Base-by-base conservation (phyloP, 2,797 vertebrate genomes). In the Coregonus sp. region DNA sequence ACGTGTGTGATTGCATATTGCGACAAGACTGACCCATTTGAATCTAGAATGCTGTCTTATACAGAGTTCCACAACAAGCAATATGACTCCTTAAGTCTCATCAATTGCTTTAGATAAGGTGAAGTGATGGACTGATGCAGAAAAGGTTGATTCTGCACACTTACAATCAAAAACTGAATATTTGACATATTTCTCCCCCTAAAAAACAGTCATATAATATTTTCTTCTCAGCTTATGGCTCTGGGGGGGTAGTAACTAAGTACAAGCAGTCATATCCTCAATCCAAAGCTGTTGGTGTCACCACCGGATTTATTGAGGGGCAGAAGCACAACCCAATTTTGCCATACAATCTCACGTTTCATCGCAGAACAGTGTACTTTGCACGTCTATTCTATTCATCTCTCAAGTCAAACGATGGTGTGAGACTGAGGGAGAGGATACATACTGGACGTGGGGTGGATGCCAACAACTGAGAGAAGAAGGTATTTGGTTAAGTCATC, bases 1-100 rank as follows among this genome's bases (percentile, higher is more conserved):
- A 0, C 4, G 35, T 52, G 73, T 81, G 70, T 59, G 56, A 89
- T 78, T 90, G 89, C 87, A 77, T 91, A 91, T 91, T 94, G 92
- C 89, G 88, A 92, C 92, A 94, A 92, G 89, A 90, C 82, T 94
- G 93, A 94, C 93, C 93, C 92, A 94, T 93, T 94, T 94, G 89
- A 91, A 88, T 75, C 82, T 77, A 83, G 76, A 61, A 4, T 85
- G 83, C 73, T 67, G 40, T 83, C 73, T 85, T 82, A 73, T 83
- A 40, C 37, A 40, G 37, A 40, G 37, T 47, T 47, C 40, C 40
- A 47, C 40, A 47, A 47, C 9, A 11, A 47, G 9, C 40, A 47
- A 47, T 9, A 12, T 47, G 40, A 11, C 40, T 12, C 40, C 9
- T 47, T 47, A 11, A 47, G 40, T 12, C 40, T 47, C 40, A 47